phyloP scores from a whole-genome alignment of 2,888 invertebrate species.

The Scaptomyza reducta region DNA sequence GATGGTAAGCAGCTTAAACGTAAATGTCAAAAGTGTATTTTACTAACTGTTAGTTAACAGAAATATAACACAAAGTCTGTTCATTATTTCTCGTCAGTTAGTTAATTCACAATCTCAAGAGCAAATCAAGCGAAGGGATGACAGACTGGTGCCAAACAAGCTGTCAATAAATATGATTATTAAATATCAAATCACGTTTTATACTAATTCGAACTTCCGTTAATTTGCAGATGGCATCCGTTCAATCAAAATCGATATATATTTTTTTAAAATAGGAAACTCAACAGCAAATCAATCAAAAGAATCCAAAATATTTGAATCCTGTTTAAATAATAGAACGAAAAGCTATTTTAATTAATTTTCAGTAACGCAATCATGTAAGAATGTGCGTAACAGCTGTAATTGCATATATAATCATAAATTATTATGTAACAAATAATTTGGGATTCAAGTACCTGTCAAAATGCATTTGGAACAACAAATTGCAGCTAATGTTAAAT shows the following conservation, averaged over 20 bases:
- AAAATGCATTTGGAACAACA: background rate
- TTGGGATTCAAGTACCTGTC: background rate
- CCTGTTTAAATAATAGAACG: background rate
- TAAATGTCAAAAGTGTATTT: no score
- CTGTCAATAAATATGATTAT: conserved; percentile 14
- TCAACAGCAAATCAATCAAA: background rate
- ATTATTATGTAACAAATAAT: background rate
- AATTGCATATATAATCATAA: background rate
- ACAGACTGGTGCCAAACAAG: background rate
- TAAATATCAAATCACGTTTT: conserved; percentile 13
- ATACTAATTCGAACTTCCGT: background rate
- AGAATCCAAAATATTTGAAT: background rate
- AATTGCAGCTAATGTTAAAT: conserved; percentile 4
- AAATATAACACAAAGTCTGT: background rate
- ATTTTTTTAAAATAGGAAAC: background rate
- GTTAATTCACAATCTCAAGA: background rate
- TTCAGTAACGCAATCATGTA: background rate
- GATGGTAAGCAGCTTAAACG: no score
- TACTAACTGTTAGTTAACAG: no score
- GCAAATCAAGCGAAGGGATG: background rate
- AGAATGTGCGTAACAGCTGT: background rate
- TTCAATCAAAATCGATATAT: background rate
- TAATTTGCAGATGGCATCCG: background rate
- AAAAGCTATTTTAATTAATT: background rate
- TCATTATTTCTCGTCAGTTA: background rate